Evolutionary conservation across 2,113 vertebrate species (phyloP).

Genomic region (Scortum barcoo): DNA sequence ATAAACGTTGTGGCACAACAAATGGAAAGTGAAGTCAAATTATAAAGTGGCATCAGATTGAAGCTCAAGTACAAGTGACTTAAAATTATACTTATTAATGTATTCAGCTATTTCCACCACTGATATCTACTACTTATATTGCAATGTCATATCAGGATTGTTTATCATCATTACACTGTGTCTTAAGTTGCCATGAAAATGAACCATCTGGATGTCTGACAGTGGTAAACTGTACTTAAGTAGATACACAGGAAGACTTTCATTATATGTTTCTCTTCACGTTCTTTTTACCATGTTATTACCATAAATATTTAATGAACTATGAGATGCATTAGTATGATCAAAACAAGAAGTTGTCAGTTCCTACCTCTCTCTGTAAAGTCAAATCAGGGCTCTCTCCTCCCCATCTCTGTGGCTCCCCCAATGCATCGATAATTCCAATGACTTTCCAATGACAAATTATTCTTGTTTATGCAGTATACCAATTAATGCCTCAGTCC

Average conservation of each 20-base stretch:
- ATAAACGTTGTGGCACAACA: background rate
- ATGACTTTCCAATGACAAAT: constrained; percentile 42
- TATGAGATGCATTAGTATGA: background rate
- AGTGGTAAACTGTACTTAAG: background rate
- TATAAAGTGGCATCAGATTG: background rate
- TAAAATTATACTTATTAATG: background rate
- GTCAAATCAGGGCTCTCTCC: constrained; percentile 67
- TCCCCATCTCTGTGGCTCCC: constrained; percentile 51
- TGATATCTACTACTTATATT: background rate
- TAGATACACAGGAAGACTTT: background rate
- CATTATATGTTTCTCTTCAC: background rate
- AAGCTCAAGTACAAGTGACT: background rate
- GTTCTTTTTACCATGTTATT: background rate
- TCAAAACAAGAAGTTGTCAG: constrained; percentile 15
- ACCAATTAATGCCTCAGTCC: constrained; percentile 51
- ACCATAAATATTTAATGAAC: constrained; percentile 24
- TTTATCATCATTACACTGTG: constrained; percentile 7
- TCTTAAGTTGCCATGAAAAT: constrained; percentile 6
- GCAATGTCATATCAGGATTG: background rate
- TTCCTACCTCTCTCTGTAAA: constrained; percentile 62
- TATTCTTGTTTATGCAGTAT: constrained; percentile 46
- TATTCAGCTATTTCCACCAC: background rate
- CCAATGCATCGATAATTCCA: constrained; percentile 49
- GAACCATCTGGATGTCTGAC: background rate
- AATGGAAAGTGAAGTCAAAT: background rate